Conservation (phyloP, 2,797 vertebrate species). For the Artibeus lituratus region DNA sequence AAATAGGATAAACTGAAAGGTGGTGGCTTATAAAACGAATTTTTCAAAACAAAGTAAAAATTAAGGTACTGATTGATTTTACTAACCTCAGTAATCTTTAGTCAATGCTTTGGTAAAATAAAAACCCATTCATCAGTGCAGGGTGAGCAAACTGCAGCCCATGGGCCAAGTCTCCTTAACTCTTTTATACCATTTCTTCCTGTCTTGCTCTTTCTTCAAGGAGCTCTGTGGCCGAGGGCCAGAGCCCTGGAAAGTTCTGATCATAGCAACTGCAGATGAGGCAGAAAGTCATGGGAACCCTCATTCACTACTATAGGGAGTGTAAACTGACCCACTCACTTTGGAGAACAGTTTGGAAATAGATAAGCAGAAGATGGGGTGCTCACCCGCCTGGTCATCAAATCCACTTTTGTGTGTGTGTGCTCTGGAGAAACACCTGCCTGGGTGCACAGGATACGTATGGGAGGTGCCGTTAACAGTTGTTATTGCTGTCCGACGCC, state of each 20-base stretch:
- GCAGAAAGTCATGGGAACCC: not conserved
- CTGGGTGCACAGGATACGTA: not conserved
- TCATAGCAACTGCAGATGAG: not conserved
- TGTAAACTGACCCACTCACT: not conserved
- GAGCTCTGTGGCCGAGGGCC: not conserved
- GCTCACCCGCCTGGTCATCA: not conserved
- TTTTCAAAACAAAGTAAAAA: constrained; percentile 11
- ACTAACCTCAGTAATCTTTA: not conserved
- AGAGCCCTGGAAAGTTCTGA: not conserved
- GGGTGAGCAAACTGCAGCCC: not conserved
- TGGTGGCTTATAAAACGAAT: not conserved
- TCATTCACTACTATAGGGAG: not conserved
- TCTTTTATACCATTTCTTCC: not conserved
- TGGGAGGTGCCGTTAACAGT: no score
- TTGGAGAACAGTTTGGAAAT: not conserved
- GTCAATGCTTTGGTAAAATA: not conserved
- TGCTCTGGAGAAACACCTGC: not conserved
- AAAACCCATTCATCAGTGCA: not conserved
- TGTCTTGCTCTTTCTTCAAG: not conserved
- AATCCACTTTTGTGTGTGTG: not conserved
- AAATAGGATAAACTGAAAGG: not conserved
- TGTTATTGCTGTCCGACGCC: not conserved
- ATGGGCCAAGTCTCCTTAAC: not conserved
- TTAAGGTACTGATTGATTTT: not conserved
- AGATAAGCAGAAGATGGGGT: not conserved